Evolutionary conservation across 2,113 vertebrate genomes (phyloP).

Genomic region (Silurus meridionalis): DNA sequence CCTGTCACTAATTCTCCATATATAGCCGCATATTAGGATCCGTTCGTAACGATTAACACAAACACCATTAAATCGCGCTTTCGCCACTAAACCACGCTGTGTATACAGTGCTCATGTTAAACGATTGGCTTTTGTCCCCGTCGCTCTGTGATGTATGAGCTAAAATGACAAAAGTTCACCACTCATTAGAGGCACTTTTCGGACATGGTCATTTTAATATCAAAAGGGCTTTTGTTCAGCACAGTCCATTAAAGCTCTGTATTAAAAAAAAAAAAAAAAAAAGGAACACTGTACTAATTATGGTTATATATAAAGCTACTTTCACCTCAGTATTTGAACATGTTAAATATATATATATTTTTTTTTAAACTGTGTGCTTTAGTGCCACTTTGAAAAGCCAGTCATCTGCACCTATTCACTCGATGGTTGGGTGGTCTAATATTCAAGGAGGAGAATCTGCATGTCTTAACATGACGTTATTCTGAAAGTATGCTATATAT

Average conservation of each 20-base stretch:
- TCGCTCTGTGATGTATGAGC: constrained; percentile 29
- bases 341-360: background rate
- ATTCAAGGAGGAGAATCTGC: too few species aligned
- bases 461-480: too few species aligned
- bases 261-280: background rate
- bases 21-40: background rate
- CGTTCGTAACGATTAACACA: constrained; percentile 28
- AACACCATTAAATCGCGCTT: background rate
- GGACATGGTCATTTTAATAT: constrained; percentile 55
- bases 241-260: constrained; percentile 44
- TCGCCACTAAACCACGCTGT: constrained; percentile 34
- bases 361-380: background rate
- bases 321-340: background rate
- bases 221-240: constrained; percentile 52
- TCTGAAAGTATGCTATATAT: too few species aligned
- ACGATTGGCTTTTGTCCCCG: constrained; percentile 36
- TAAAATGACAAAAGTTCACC: constrained; percentile 27
- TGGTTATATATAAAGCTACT: constrained; percentile 23
- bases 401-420: background rate
- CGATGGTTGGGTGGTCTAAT: too few species aligned
- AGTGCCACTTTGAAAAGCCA: constrained; percentile 9
- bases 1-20: background rate
- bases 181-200: constrained; percentile 22
- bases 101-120: constrained; percentile 33
- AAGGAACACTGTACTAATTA: constrained; percentile 37